Conservation (phyloP, 2,888 invertebrate species). For the Oscheius onirici region DNA sequence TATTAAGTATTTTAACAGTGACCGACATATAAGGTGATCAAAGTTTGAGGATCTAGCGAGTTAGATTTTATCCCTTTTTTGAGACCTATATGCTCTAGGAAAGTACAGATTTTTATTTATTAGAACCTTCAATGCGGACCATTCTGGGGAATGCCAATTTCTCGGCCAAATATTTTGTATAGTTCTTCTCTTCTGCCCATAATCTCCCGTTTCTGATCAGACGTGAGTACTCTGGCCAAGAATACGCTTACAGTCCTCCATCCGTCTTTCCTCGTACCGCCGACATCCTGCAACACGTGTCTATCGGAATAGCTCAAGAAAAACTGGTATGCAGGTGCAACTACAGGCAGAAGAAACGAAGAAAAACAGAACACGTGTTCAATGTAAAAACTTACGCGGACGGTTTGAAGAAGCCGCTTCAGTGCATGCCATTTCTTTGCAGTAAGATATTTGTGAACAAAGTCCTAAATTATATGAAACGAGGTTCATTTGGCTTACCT, state of each 20-base stretch:
- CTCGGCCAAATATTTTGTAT: constrained; percentile 36
- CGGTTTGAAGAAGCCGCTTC: constrained; percentile 41
- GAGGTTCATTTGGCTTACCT: constrained; percentile 4
- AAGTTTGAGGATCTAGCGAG: too few species aligned
- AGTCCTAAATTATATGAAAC: too few species aligned
- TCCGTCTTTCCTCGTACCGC: constrained; percentile 14
- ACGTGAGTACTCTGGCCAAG: constrained; percentile 20
- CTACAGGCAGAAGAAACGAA: neutral
- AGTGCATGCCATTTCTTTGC: constrained; percentile 47
- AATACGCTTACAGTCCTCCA: constrained; percentile 25
- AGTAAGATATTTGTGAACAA: constrained; percentile 42
- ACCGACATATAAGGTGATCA: too few species aligned
- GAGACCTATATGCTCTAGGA: too few species aligned
- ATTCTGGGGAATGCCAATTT: neutral
- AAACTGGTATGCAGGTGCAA: neutral
- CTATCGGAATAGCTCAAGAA: neutral
- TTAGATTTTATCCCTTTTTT: neutral
- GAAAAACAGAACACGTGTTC: neutral
- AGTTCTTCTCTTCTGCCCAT: constrained; percentile 37
- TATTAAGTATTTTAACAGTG: too few species aligned
- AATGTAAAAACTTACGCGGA: constrained; percentile 24
- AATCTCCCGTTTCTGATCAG: constrained; percentile 45
- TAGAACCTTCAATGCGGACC: neutral
- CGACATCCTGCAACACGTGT: constrained; percentile 30
- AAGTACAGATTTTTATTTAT: neutral